Evolutionary conservation across 2,888 invertebrate genomes (phyloP).

Genomic region (Sthenelais limicola): DNA sequence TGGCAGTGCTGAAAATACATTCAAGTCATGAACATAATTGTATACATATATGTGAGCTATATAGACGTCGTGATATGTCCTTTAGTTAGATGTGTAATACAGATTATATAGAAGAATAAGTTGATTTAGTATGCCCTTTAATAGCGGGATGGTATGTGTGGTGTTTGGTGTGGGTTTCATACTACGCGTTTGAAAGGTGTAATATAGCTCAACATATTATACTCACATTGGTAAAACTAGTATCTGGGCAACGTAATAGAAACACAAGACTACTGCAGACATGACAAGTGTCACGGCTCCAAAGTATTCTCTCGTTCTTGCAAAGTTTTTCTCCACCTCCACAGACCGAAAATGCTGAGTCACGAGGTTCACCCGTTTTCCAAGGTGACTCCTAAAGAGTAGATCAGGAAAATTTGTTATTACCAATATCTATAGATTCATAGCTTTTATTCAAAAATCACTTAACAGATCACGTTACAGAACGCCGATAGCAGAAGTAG

Average conservation of each 20-base stretch:
- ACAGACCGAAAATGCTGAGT: conserved; percentile 18
- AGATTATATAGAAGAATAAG: no score
- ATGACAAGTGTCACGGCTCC: conserved; percentile 62
- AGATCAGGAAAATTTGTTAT: not conserved
- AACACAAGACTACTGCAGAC: conserved; percentile 63
- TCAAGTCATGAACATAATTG: not conserved
- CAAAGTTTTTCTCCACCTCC: conserved; percentile 7
- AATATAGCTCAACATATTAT: no score
- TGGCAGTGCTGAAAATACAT: conserved; percentile 28
- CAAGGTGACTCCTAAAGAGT: conserved; percentile 22
- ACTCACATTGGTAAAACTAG: conserved; percentile 64
- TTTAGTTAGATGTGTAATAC: no score
- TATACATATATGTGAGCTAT: no score
- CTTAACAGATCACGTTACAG: no score
- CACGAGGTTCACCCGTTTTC: conserved; percentile 3
- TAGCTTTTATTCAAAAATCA: no score
- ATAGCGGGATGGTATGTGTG: no score
- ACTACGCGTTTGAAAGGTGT: no score
- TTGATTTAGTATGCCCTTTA: no score
- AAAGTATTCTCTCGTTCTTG: not conserved
- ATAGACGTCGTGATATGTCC: no score
- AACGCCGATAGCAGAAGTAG: no score
- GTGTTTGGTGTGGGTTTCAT: no score
- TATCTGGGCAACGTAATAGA: conserved; percentile 63
- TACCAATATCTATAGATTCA: not conserved